Percentiles rank a stretch among this genome's conserved stretches.
phyloP scores from a whole-genome alignment of 1,140 invertebrate genomes.

The Aplysia californica region DNA sequence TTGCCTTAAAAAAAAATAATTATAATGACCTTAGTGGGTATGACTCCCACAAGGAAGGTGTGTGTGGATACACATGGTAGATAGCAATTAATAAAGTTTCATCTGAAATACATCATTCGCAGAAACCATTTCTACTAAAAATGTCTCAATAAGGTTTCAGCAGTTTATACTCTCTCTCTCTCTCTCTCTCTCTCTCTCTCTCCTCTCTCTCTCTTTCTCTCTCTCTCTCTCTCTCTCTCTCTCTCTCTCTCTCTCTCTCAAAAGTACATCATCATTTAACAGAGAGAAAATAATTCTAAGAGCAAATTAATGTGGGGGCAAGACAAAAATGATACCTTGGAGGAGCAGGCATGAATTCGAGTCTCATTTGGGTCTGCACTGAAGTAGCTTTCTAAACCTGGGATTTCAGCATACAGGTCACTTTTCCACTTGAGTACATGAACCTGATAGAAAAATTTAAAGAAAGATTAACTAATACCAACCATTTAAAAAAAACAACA shows the following conservation, averaged over 20 bases:
- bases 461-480: neutral
- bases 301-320: neutral
- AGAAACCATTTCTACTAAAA: too few species aligned
- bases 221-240: neutral
- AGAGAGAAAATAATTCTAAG: neutral
- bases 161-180: neutral
- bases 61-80: too few species aligned
- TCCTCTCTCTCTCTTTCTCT: neutral
- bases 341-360: conserved; percentile 57
- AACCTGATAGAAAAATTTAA: conserved; percentile 36
- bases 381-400: conserved; percentile 40
- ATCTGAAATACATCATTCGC: too few species aligned
- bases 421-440: conserved; percentile 49
- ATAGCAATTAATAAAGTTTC: too few species aligned
- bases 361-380: conserved; percentile 42
- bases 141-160: neutral
- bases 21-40: too few species aligned
- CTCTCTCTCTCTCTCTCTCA: too few species aligned
- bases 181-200: neutral
- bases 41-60: too few species aligned
- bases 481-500: neutral
- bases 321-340: conserved; percentile 24
- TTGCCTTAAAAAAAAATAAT: too few species aligned
- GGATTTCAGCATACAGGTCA: conserved; percentile 49
- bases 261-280: neutral